A percentile compares a stretch with the other conserved stretches of the same genome.
Conservation (phyloP, 2,888 invertebrate genomes). For the Alcis repandata region DNA sequence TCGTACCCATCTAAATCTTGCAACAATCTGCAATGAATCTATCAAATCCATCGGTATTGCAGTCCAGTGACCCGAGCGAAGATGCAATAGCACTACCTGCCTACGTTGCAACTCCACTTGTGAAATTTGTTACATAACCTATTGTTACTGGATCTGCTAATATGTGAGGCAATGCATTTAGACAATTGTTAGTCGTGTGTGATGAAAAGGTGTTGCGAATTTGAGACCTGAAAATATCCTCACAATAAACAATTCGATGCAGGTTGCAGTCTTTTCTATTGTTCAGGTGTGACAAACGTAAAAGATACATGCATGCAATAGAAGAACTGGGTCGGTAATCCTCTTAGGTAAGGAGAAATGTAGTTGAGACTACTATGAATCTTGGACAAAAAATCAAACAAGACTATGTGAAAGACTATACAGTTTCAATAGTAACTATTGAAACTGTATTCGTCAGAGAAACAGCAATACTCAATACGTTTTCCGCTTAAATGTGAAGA, state of each 20-base stretch:
- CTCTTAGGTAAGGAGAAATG: too few species aligned
- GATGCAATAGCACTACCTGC: constrained; percentile 27
- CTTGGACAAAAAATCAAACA: too few species aligned
- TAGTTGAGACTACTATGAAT: too few species aligned
- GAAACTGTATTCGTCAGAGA: too few species aligned
- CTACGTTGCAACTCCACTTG: constrained; percentile 29
- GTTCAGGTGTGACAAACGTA: not conserved
- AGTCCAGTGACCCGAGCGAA: constrained; percentile 17
- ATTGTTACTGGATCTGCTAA: constrained; percentile 32
- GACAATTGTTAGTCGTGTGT: constrained; percentile 28
- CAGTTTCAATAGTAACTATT: too few species aligned
- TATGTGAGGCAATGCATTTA: constrained; percentile 25
- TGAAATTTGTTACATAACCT: constrained; percentile 22
- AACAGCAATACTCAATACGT: too few species aligned
- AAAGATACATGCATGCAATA: not conserved
- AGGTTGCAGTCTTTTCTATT: not conserved
- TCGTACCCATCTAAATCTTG: constrained; percentile 2
- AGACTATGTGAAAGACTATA: too few species aligned
- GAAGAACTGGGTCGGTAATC: not conserved
- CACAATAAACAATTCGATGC: constrained; percentile 18
- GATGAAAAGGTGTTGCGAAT: constrained; percentile 31
- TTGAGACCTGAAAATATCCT: constrained; percentile 15
- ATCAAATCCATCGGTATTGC: constrained; percentile 29
- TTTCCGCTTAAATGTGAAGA: too few species aligned
- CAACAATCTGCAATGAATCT: constrained; percentile 12